Conservation (phyloP, 2,113 vertebrate species). For the Pseudorhombus dupliciocellatus region DNA sequence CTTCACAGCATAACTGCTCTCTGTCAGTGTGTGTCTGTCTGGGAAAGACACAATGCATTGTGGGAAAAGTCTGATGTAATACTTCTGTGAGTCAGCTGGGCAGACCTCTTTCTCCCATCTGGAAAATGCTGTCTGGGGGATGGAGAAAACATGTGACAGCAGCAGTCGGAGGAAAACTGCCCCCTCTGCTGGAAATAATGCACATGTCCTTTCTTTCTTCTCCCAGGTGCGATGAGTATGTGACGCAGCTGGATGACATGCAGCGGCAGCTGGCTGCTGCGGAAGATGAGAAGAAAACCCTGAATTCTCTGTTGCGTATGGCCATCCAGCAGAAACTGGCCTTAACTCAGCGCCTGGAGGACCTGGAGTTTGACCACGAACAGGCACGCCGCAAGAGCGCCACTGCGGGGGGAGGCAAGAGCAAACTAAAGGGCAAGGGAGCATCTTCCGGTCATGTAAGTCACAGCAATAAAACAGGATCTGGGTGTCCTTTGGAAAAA, state of each 20-base stretch:
- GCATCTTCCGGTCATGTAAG: slow-evolving; percentile 88
- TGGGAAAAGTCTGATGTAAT: slow-evolving; percentile 72
- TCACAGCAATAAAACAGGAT: slow-evolving; percentile 66
- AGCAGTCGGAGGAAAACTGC: slow-evolving; percentile 25
- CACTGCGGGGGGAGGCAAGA: slow-evolving; percentile 49
- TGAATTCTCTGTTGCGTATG: slow-evolving; percentile 82
- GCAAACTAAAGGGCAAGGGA: slow-evolving; percentile 88
- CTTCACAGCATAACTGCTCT: not conserved
- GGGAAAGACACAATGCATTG: slow-evolving; percentile 57
- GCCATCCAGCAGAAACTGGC: slow-evolving; percentile 84
- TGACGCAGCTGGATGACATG: slow-evolving; percentile 83
- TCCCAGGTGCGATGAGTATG: slow-evolving; percentile 82
- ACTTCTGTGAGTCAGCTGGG: slow-evolving; percentile 38
- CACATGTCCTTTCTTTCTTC: not conserved
- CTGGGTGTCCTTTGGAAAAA: slow-evolving; percentile 22
- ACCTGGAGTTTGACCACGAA: slow-evolving; percentile 89
- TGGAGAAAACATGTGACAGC: slow-evolving; percentile 42
- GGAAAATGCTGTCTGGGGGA: slow-evolving; percentile 61
- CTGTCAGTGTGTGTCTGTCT: not conserved
- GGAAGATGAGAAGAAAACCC: slow-evolving; percentile 84
- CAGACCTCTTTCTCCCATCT: slow-evolving; percentile 64
- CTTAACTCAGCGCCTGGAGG: slow-evolving; percentile 81
- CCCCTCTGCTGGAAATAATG: slow-evolving; percentile 62
- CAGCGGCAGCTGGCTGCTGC: slow-evolving; percentile 82
- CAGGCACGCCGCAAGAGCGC: slow-evolving; percentile 89